phyloP scores from a whole-genome alignment of 2,113 vertebrate genomes.

The Oncorhynchus tshawytscha region DNA sequence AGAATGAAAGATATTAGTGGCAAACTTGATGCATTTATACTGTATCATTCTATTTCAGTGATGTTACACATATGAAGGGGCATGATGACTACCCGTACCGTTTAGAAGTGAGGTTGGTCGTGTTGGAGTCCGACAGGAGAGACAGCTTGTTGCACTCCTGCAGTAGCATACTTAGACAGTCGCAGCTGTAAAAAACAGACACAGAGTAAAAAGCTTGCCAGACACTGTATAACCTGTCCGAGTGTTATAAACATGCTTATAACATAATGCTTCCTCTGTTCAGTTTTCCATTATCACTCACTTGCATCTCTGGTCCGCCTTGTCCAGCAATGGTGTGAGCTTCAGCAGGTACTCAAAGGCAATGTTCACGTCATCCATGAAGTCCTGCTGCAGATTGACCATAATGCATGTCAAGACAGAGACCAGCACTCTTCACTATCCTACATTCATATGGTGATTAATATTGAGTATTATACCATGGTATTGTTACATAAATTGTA shows the following conservation, averaged over 20 bases:
- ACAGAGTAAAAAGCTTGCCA: not conserved
- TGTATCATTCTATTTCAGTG: no score
- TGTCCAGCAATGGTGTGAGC: slow-evolving; percentile 92
- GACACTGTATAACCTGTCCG: not conserved
- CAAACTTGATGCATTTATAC: not conserved
- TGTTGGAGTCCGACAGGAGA: slow-evolving; percentile 85
- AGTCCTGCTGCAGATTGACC: slow-evolving; percentile 76
- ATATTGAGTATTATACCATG: no score
- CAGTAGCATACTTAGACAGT: slow-evolving; percentile 88
- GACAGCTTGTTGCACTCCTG: slow-evolving; percentile 95
- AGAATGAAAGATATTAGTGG: not conserved
- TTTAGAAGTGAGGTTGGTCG: slow-evolving; percentile 81
- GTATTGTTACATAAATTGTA: no score
- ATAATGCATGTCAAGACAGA: not conserved
- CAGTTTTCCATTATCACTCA: slow-evolving; percentile 59
- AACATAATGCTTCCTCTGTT: not conserved
- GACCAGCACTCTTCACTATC: no score
- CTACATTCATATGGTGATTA: no score
- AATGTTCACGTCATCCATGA: slow-evolving; percentile 91
- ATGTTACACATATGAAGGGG: no score
- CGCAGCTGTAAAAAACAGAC: slow-evolving; percentile 74
- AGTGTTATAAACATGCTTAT: no score
- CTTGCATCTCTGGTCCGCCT: slow-evolving; percentile 98
- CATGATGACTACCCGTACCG: slow-evolving; percentile 70
- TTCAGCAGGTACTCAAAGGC: slow-evolving; percentile 94